A percentile compares a stretch with the other conserved stretches of the same genome.
Evolutionary conservation across 2,113 vertebrate genomes (phyloP).

Genomic region (Alethe diademata): DNA sequence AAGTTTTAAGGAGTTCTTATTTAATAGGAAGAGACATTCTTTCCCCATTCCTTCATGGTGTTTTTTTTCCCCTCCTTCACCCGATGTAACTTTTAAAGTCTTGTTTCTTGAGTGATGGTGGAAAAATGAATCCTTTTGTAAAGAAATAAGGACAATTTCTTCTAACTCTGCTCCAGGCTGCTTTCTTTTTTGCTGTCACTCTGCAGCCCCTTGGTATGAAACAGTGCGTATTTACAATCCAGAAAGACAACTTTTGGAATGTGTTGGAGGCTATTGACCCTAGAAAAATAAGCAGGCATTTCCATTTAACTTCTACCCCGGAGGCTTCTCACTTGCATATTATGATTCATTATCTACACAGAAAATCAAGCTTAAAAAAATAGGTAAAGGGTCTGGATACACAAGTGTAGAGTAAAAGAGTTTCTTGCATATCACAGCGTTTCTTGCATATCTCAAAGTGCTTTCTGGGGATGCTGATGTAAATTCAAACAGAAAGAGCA

Average conservation of each 20-base stretch:
- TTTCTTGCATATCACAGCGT: neutral
- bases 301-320: neutral
- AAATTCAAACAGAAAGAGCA: neutral
- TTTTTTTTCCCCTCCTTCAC: neutral
- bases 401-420: neutral
- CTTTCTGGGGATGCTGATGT: neutral
- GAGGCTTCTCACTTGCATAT: neutral
- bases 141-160: neutral
- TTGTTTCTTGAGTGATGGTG: neutral
- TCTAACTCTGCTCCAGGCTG: neutral
- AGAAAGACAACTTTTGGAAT: neutral
- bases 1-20: neutral
- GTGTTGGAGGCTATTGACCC: neutral
- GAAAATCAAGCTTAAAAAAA: neutral
- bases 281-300: neutral
- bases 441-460: neutral
- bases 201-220: neutral
- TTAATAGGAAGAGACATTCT: neutral
- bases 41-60: neutral
- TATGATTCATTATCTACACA: neutral
- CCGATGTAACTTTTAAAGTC: neutral
- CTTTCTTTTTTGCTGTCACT: neutral
- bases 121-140: conserved; percentile 10
- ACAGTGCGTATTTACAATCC: neutral
- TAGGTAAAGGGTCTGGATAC: neutral